phyloP scores from a whole-genome alignment of 2,113 vertebrate species.

The Corapipo altera region DNA sequence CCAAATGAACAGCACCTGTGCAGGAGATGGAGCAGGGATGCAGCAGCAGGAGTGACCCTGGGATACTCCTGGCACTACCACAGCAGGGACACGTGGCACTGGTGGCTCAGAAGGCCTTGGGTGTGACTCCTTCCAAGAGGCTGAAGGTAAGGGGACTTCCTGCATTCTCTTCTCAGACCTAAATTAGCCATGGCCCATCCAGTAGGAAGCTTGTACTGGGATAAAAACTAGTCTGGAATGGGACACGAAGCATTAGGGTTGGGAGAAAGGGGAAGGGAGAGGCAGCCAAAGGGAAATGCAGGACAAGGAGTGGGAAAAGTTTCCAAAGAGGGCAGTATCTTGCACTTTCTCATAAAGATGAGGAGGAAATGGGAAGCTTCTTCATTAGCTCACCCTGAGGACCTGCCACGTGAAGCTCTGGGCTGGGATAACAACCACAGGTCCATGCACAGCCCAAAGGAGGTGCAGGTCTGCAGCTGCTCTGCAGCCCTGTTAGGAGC shows the following conservation, averaged over 20 bases:
- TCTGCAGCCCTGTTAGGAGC: neutral
- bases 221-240: neutral
- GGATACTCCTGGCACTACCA: neutral
- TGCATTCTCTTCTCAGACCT: neutral
- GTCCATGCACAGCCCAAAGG: neutral
- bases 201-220: neutral
- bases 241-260: neutral
- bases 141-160: constrained; percentile 52
- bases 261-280: neutral
- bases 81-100: neutral
- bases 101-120: neutral
- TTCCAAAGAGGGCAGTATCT: neutral
- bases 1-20: neutral
- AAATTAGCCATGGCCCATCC: neutral
- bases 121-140: neutral
- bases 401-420: neutral
- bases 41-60: neutral
- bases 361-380: neutral
- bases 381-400: neutral
- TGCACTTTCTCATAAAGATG: neutral
- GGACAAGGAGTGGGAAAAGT: neutral
- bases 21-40: neutral
- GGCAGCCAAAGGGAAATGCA: neutral
- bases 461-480: neutral
- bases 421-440: neutral